phyloP scores from a whole-genome alignment of 2,888 invertebrate species.

The Tachina fera region DNA sequence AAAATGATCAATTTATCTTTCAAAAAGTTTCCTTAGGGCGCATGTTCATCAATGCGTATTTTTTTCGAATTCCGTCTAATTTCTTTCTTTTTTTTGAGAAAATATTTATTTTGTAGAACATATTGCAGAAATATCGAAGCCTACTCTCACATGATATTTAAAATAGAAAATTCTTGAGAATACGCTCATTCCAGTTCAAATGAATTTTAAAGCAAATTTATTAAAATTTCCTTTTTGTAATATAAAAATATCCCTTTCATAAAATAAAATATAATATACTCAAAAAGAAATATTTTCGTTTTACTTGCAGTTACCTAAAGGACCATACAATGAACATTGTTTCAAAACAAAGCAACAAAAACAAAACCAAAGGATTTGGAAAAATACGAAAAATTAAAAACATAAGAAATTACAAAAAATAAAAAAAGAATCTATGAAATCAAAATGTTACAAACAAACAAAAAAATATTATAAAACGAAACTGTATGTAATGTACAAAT shows the following conservation, averaged over 20 bases:
- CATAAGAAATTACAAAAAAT: neutral
- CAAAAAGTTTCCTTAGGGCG: no score
- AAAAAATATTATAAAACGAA: conserved; percentile 4
- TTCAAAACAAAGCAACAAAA: conserved; percentile 27
- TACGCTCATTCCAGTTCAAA: no score
- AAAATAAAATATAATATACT: neutral
- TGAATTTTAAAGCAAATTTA: no score
- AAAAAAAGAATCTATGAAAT: conserved; percentile 15
- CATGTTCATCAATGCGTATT: no score
- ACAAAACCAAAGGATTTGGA: conserved; percentile 45
- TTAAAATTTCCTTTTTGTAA: neutral
- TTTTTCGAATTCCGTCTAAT: no score
- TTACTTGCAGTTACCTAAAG: conserved; percentile 62
- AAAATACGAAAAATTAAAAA: conserved; percentile 1
- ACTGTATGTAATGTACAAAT: conserved; percentile 56
- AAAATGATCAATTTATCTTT: no score
- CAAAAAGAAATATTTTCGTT: neutral
- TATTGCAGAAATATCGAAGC: no score
- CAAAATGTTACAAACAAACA: conserved; percentile 56
- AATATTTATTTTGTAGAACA: no score
- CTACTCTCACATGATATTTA: no score
- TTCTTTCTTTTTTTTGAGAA: no score
- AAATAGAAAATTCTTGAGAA: no score
- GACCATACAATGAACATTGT: conserved; percentile 60
- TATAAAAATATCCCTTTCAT: neutral